phyloP scores from a whole-genome alignment of 2,113 vertebrate genomes.

The Anolis carolinensis region DNA sequence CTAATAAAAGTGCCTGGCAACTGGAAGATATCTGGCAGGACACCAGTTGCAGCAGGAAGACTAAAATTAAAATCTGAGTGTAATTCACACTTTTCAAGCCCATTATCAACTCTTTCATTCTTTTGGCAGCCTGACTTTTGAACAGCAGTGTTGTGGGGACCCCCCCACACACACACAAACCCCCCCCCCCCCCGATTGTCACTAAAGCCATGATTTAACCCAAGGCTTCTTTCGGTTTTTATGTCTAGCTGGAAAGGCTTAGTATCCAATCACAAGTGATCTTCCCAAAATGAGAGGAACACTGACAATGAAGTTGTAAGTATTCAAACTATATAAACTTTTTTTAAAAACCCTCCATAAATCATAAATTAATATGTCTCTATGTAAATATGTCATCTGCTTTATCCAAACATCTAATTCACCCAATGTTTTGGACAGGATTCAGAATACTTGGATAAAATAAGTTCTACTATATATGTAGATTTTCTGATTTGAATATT shows the following conservation, averaged over 20 bases:
- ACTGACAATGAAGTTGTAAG: neutral
- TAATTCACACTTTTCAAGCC: constrained; percentile 61
- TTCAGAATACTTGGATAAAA: neutral
- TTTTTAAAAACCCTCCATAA: too few species aligned
- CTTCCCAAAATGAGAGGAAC: neutral
- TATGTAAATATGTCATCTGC: neutral
- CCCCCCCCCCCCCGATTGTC: neutral
- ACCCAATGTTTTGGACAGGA: neutral
- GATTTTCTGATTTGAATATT: neutral
- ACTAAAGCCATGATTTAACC: constrained; percentile 37
- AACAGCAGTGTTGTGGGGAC: constrained; percentile 41
- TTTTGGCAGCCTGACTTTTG: constrained; percentile 64
- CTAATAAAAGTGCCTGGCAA: constrained; percentile 65
- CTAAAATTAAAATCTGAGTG: constrained; percentile 66
- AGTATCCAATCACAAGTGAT: constrained; percentile 1
- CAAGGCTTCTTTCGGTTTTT: neutral
- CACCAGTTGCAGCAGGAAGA: constrained; percentile 62
- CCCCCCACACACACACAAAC: constrained; percentile 48
- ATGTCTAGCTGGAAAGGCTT: neutral
- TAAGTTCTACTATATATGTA: neutral
- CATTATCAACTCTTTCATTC: constrained; percentile 59
- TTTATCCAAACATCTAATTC: constrained; percentile 1
- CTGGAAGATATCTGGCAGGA: constrained; percentile 47
- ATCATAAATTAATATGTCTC: neutral
- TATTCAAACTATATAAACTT: neutral